phyloP scores from a whole-genome alignment of 2,888 invertebrate genomes.

The Congeria kusceri region DNA sequence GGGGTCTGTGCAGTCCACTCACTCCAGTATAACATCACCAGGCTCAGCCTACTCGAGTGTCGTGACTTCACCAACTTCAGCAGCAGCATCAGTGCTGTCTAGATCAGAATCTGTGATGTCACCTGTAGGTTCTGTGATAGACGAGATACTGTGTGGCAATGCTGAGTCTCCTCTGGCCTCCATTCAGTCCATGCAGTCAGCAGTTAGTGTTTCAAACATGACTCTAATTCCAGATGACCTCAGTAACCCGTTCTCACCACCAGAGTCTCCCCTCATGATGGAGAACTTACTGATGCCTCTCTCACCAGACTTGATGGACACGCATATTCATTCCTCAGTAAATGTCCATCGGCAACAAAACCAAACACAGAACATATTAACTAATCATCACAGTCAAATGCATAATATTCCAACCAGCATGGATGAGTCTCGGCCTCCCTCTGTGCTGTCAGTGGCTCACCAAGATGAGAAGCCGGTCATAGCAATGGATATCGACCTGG shows the following conservation, averaged over 20 bases:
- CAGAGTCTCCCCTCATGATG: conserved; percentile 74
- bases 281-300: conserved; percentile 73
- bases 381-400: conserved; percentile 14
- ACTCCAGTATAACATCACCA: conserved; percentile 40
- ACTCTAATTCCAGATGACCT: conserved; percentile 58
- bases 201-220: conserved; percentile 67
- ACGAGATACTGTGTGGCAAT: conserved; percentile 58
- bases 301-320: conserved; percentile 81
- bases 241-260: conserved; percentile 70
- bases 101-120: conserved; percentile 54
- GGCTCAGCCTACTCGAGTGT: conserved; percentile 42
- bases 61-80: conserved; percentile 44
- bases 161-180: conserved; percentile 64
- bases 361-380: conserved; percentile 14
- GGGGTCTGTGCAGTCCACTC: conserved; percentile 42
- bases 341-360: conserved; percentile 20
- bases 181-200: conserved; percentile 68
- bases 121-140: conserved; percentile 56
- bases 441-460: conserved; percentile 73
- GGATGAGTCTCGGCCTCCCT: conserved; percentile 83
- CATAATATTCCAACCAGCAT: conserved; percentile 71
- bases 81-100: conserved; percentile 47
- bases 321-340: conserved; percentile 68
- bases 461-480: conserved; percentile 65
- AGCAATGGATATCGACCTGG: conserved; percentile 63